phyloP scores from a whole-genome alignment of 2,888 invertebrate genomes.

The Euplagia quadripunctaria region DNA sequence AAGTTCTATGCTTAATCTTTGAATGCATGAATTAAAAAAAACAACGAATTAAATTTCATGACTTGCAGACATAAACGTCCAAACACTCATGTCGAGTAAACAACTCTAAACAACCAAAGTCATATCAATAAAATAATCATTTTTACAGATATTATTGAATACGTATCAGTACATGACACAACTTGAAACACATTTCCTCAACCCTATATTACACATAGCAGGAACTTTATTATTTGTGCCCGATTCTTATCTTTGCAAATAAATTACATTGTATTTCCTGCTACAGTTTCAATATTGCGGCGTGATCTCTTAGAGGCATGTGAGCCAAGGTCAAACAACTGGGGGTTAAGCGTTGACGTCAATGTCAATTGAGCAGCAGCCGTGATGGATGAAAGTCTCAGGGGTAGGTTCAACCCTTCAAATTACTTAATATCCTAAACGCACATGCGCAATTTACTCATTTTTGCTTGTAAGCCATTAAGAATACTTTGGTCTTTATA shows the following conservation, averaged over 20 bases:
- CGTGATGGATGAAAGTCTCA: constrained; percentile 78
- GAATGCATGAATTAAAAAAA: background rate
- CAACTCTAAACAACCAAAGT: background rate
- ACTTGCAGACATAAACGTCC: background rate
- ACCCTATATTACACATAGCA: constrained; percentile 1
- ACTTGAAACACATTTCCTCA: constrained; percentile 10
- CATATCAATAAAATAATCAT: background rate
- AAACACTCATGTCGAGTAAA: background rate
- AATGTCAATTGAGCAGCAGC: constrained; percentile 80
- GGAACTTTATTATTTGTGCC: constrained; percentile 6
- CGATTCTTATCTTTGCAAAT: constrained; percentile 4
- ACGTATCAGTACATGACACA: background rate
- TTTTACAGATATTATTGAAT: background rate
- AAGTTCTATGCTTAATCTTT: too few relatives aligned
- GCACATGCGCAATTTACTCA: constrained; percentile 41
- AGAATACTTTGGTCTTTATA: background rate
- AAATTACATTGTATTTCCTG: constrained; percentile 10
- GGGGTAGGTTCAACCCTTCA: constrained; percentile 72
- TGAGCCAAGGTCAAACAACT: constrained; percentile 59
- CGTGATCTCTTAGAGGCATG: constrained; percentile 55
- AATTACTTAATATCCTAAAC: constrained; percentile 68
- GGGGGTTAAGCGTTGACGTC: constrained; percentile 82
- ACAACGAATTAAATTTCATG: background rate
- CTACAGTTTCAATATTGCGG: constrained; percentile 19
- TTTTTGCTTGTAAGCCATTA: constrained; percentile 38